Evolutionary conservation across 2,888 invertebrate species (phyloP), one percentile per base, ranked within the genome.

Genomic region (Apomyelois bistriatella): DNA sequence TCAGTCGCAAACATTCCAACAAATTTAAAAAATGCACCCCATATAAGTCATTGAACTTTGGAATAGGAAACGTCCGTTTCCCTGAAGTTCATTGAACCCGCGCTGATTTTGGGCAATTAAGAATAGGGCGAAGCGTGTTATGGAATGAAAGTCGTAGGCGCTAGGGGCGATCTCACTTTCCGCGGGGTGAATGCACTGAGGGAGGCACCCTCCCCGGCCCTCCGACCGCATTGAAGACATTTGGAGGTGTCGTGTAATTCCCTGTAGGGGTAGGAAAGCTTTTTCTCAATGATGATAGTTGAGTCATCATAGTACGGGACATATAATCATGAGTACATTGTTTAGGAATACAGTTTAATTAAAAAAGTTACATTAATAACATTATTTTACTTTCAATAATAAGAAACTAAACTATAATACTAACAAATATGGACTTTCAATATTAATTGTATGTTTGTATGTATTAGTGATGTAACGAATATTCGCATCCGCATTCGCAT

Each of bases 101-200:
- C 76, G 75, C 74, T 76, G 75, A 78, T 76, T 84, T 84, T 73
- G 68, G 79, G 78, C 85, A 87, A 88, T 89, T 88, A 88, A 79
- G 65, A 74, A 76, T 77, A 82, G 86, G 84, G 87, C 76, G 55
- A 57, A 65, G 67, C 72, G 73, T 81, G 82, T 79, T 74, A 71
- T 71, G 82, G 83, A 79, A 85, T 81, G 82, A 79, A 80, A 76
- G 78, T 77, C 70, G 72, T 12, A 10, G 41, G 62, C 68, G 70
- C 69, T 70, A 67, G 71, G 66, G 76, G 81, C 70, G 76, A 74
- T 84, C 83, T 87, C 86, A 82, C 87, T 89, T 88, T 88, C 87
- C 73, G 69, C 77, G 86, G 86, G 90, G 87, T 88, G 90, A 89
- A 88, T 89, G 90, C 87, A 88, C 90, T 79, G 70, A 84, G 81